These are phyloP conservation scores for Eulemur albifrons DNA, from an alignment of 2,797 vertebrate species.

Conservation along the genomic window DNA sequence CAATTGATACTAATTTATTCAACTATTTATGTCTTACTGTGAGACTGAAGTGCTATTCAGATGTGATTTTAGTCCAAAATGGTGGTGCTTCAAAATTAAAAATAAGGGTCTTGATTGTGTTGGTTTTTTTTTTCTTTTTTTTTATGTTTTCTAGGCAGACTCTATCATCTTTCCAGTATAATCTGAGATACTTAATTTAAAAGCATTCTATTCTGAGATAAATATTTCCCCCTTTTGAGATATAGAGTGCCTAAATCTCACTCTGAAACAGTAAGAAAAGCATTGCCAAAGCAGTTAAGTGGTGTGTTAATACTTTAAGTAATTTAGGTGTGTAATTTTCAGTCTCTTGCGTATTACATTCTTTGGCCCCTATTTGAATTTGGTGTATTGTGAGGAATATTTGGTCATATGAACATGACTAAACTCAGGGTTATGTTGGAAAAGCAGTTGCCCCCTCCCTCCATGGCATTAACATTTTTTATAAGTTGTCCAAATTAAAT, in stretches of 20 bases:
- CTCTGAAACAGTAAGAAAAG: slow-evolving; percentile 8
- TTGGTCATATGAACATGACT: neutral
- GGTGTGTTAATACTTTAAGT: slow-evolving; percentile 7
- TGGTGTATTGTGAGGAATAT: slow-evolving; percentile 27
- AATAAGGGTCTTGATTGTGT: slow-evolving; percentile 16
- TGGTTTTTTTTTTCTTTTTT: neutral
- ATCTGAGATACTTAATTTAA: slow-evolving; percentile 13
- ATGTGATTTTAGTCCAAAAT: slow-evolving; percentile 39
- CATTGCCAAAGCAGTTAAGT: neutral
- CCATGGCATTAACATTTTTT: neutral
- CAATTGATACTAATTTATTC: slow-evolving; percentile 47
- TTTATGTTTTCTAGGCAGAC: neutral
- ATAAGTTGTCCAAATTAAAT: slow-evolving; percentile 3
- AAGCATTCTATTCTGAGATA: neutral
- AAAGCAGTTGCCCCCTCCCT: neutral
- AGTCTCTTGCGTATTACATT: neutral
- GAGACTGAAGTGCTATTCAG: neutral
- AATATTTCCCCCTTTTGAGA: neutral
- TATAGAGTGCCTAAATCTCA: neutral
- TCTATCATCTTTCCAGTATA: neutral
- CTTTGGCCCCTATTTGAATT: neutral
- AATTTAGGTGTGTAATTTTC: slow-evolving; percentile 1
- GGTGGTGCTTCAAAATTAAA: slow-evolving; percentile 35
- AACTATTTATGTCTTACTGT: neutral
- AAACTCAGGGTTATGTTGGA: slow-evolving; percentile 36